Conservation (phyloP, 2,113 vertebrate genomes). For the Ursus arctos region DNA sequence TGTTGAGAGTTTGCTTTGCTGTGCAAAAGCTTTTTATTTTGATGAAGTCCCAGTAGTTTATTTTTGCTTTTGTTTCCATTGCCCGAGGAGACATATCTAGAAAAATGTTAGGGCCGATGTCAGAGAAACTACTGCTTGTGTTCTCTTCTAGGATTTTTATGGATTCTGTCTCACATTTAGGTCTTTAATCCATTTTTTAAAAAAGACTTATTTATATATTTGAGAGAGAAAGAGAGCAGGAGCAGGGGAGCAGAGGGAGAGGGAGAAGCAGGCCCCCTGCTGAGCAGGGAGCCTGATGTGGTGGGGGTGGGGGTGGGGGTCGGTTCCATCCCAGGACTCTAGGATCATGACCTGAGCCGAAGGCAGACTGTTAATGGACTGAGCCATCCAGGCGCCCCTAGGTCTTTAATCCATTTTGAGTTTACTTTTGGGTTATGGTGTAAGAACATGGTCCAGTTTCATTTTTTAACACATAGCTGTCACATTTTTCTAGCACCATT, state of each 20-base stretch:
- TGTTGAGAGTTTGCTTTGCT: background rate
- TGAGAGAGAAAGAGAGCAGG: no score
- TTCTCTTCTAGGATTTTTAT: background rate
- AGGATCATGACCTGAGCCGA: no score
- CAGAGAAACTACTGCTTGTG: background rate
- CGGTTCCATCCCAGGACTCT: no score
- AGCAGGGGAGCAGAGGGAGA: no score
- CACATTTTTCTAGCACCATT: background rate
- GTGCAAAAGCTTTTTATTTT: background rate
- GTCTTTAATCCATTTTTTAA: background rate
- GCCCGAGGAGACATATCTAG: background rate
- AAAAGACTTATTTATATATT: no score
- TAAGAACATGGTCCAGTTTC: background rate
- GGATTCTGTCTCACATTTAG: background rate
- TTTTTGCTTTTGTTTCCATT: background rate
- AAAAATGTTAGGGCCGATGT: background rate
- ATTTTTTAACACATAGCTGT: background rate
- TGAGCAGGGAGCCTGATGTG: no score
- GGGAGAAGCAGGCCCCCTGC: no score
- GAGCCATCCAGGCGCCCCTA: background rate
- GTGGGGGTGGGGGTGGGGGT: no score
- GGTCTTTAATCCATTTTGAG: background rate
- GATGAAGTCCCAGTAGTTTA: background rate
- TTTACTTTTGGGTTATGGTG: background rate
- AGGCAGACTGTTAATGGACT: no score